Base-by-base conservation (phyloP, 2,888 invertebrate species). In the Erebia palarica region DNA sequence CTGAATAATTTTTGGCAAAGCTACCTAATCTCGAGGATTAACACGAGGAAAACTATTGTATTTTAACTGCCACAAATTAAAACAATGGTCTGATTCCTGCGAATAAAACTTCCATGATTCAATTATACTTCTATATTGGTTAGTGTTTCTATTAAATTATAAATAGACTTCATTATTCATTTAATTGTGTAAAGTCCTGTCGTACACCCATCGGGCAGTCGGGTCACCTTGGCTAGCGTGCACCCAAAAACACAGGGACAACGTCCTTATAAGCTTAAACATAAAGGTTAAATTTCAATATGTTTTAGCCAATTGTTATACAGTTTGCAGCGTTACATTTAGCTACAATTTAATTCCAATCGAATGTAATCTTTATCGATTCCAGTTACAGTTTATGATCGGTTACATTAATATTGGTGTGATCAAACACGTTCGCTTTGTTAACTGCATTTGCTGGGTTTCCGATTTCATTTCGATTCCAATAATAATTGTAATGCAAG, bases 401-500 rank as follows among this genome's bases (percentile, higher is more conserved):
- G 16, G 11, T 1, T 66, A 36, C 16, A 8, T 14, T 7, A 11
- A 42, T 69, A 44, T 11, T 4, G 7, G 1, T 51, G 55, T 47
- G 18, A 55, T 53, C 36, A 65, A 36, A 18, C 65, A 9, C 18
- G 5, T 18, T 21, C 14, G 55, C 27, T 5, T 36, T 13, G 55
- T 8, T 53, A 36, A 53, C 53, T 65, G 64, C 64, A 65, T 51
- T 53, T 27, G 64, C 36, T 36, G 53, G 64, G 51, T 65, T 67
- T 55, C 42, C 53, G 59, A 69, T 68, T 69, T 65, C 69, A 66
- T 69, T 73, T 71, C 63, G 73, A 66, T 73, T 63, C n/a, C n/a
- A n/a, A 69, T 57, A 71, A 55, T 64, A 65, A 65, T 58, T 58
- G 59, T 69, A 71, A 66, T 71, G 68, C 73, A 71, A 73, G 71